Evolutionary conservation across 1,140 invertebrate genomes (phyloP).

Genomic region (Temnothorax nylanderi): DNA sequence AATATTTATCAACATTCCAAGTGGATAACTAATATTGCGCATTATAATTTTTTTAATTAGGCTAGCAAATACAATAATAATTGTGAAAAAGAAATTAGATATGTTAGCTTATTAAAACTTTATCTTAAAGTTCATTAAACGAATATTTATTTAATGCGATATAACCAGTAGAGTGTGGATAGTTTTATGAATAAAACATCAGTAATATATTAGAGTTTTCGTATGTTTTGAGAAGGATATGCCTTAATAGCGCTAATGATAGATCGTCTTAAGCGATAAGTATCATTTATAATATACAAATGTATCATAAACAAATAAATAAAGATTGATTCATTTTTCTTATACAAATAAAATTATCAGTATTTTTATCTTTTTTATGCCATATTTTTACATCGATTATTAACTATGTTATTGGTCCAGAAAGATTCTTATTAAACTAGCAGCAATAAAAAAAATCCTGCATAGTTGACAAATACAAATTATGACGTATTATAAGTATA

Average conservation of each 20-base stretch:
- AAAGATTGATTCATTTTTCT: neutral
- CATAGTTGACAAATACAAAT: neutral
- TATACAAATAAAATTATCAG: neutral
- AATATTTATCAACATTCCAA: slow-evolving; percentile 21
- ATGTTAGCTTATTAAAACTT: slow-evolving; percentile 20
- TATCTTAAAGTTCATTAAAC: slow-evolving; percentile 38
- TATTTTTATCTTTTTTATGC: neutral
- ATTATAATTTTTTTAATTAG: slow-evolving; percentile 34
- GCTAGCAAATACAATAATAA: slow-evolving; percentile 19
- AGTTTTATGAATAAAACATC: slow-evolving; percentile 51
- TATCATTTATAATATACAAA: slow-evolving; percentile 15
- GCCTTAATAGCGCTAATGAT: slow-evolving; percentile 24
- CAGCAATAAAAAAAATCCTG: neutral
- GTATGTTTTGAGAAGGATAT: neutral
- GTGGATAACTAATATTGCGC: neutral
- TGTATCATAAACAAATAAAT: neutral
- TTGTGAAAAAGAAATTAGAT: slow-evolving; percentile 28
- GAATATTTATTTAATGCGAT: slow-evolving; percentile 27
- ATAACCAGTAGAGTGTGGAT: slow-evolving; percentile 6
- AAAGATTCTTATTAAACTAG: neutral
- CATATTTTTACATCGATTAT: neutral
- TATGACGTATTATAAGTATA: neutral
- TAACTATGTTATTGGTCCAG: neutral
- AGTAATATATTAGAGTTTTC: slow-evolving; percentile 14
- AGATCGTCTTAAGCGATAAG: slow-evolving; percentile 8